A percentile compares a stretch with the other conserved stretches of the same genome.
Evolutionary conservation across 2,888 invertebrate species (phyloP).

Genomic region (Trisateles emortualis): DNA sequence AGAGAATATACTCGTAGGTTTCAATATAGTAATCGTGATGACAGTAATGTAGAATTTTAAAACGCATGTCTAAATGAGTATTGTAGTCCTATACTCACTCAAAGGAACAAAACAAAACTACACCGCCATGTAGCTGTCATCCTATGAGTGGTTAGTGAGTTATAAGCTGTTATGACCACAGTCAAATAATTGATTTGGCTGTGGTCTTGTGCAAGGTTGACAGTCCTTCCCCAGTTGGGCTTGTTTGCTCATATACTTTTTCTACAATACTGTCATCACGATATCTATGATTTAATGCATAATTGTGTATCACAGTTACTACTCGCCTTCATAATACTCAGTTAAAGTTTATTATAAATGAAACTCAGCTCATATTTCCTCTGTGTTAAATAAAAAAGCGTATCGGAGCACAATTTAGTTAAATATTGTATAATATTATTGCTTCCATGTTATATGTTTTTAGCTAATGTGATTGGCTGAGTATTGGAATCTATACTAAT

Average conservation of each 20-base stretch:
- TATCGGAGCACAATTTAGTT: constrained; percentile 61
- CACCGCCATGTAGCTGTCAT: no score
- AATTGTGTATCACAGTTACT: constrained; percentile 17
- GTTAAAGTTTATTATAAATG: constrained; percentile 10
- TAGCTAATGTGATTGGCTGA: constrained; percentile 12
- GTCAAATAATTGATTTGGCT: no score
- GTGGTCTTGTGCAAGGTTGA: no score
- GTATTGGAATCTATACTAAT: constrained; percentile 17
- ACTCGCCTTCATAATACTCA: constrained; percentile 15
- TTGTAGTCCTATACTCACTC: no score
- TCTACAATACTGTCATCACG: not conserved
- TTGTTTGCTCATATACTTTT: no score
- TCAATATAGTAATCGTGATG: not conserved
- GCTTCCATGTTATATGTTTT: constrained; percentile 30
- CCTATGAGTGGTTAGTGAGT: no score
- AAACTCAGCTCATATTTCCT: constrained; percentile 15
- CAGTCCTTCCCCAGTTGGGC: no score
- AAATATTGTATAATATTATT: constrained; percentile 44
- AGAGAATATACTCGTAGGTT: constrained; percentile 11
- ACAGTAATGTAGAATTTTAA: not conserved
- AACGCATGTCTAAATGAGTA: no score
- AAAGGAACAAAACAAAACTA: no score
- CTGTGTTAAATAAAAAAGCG: constrained; percentile 20
- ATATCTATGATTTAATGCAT: constrained; percentile 7
- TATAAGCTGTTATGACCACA: no score